Evolutionary conservation across 2,113 vertebrate genomes (phyloP).

Genomic region (Lanius ludovicianus): DNA sequence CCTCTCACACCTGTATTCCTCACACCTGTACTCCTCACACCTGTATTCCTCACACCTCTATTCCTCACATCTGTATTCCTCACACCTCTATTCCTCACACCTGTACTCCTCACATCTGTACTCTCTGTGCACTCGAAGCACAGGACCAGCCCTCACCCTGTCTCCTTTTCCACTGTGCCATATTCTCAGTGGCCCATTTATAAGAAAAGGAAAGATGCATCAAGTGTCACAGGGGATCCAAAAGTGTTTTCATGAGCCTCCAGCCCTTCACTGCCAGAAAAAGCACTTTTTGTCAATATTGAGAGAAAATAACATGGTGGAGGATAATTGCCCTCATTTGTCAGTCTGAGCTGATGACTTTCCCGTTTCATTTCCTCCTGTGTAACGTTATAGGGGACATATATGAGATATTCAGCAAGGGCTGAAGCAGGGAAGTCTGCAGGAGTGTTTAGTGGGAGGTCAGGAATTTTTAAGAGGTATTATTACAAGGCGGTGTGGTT

Average conservation of each 20-base stretch:
- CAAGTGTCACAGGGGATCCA: neutral
- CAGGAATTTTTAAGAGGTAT: slow-evolving; percentile 73
- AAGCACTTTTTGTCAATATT: neutral
- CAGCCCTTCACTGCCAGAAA: neutral
- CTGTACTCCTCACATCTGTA: neutral
- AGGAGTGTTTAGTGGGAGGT: slow-evolving; percentile 63
- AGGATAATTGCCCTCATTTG: slow-evolving; percentile 45
- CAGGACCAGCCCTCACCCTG: fast-evolving
- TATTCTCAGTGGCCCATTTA: neutral
- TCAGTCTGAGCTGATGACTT: slow-evolving; percentile 51
- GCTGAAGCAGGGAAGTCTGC: slow-evolving; percentile 44
- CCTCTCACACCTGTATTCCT: too few species aligned
- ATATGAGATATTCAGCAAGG: slow-evolving; percentile 11
- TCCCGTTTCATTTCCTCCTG: slow-evolving; percentile 61
- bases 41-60: too few species aligned
- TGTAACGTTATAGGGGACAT: slow-evolving; percentile 41
- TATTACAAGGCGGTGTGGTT: slow-evolving; percentile 66
- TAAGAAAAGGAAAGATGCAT: neutral
- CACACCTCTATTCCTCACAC: neutral
- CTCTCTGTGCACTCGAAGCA: neutral
- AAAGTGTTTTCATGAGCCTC: neutral
- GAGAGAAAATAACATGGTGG: slow-evolving; percentile 12
- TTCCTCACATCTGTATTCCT: too few species aligned
- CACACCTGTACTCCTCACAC: neutral
- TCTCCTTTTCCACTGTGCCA: neutral